Evolutionary conservation across 2,797 vertebrate genomes (phyloP), one percentile per base, ranked within the genome.

Genomic region (Pseudochromis fuscus): DNA sequence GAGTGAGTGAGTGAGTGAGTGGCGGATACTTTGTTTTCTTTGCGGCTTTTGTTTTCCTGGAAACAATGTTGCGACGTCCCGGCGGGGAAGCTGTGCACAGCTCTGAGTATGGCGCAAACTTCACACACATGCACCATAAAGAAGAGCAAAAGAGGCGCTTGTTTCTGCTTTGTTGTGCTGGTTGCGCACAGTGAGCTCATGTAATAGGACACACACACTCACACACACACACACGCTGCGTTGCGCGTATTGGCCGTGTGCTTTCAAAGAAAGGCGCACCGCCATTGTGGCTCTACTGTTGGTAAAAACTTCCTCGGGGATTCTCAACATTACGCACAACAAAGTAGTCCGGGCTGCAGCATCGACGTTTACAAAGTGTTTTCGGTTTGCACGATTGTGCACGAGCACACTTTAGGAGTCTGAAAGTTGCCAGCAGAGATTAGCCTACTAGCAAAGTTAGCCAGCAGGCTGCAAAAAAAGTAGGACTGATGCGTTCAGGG

Each of bases 231-330:
- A 0, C 0, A 3, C 0, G 48, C 23, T 37, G 68, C 55, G 18
- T 21, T 5, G 42, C 19, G 51, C 4, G 12, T 18, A 0, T 16
- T 5, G 30, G 10, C 31, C 35, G 53, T 67, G 63, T 21, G 62
- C 63, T 66, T 74, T 58, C 31, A 73, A 78, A 81, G 72, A 75
- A 42, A 81, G 48, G 46, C 79, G 76, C 84, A 81, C 33, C 88
- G 89, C 86, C 89, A 90, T 89, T 85, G 88, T 87, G 87, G 65
- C 30, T 76, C 66, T 42, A 61, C 38, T 82, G 70, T 86, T 72
- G 81, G 67, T 38, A 78, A 80, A 83, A 87, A 85, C 73, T 92
- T 90, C 83, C 82, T 72, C 30, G 2, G 72, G 83, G 80, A 60
- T 62, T 58, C 48, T 1, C 9, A 19, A n/a, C 18, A 57, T 2